Evolutionary conservation across 2,888 invertebrate species (phyloP).

Genomic region (Ichneumoninae sp.): DNA sequence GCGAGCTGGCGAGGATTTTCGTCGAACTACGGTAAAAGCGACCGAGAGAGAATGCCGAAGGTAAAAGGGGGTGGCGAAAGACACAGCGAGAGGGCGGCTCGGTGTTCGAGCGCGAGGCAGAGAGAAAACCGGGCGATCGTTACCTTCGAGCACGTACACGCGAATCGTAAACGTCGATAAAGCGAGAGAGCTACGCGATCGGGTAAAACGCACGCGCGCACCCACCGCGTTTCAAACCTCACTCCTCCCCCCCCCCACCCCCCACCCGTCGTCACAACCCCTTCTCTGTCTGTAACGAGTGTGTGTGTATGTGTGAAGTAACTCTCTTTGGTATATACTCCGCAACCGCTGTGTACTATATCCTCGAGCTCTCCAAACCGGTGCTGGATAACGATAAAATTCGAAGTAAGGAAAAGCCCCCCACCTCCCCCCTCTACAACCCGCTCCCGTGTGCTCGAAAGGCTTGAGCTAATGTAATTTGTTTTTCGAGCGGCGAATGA

Average conservation of each 20-base stretch:
- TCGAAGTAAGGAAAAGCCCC: conserved; percentile 22
- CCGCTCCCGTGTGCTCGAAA: not conserved
- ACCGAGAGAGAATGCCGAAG: conserved; percentile 46
- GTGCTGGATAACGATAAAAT: conserved; percentile 35
- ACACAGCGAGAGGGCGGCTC: conserved; percentile 25
- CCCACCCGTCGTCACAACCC: not conserved
- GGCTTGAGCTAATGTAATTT: conserved; percentile 6
- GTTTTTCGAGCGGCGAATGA: not conserved
- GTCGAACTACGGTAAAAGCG: conserved; percentile 37
- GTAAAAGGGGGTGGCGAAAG: conserved; percentile 35
- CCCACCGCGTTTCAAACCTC: conserved; percentile 44
- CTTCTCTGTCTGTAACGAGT: not conserved
- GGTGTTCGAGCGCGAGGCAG: conserved; percentile 47
- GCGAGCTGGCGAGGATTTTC: conserved; percentile 44
- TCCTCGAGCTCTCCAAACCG: conserved; percentile 19
- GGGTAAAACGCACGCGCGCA: conserved; percentile 58
- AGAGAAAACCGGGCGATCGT: conserved; percentile 61
- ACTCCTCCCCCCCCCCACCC: not conserved
- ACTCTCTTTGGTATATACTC: conserved; percentile 1
- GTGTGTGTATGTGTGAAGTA: conserved; percentile 16
- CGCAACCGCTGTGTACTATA: not conserved
- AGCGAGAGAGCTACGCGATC: conserved; percentile 50
- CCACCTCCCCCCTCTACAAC: not conserved
- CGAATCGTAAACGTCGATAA: conserved; percentile 65
- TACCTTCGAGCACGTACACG: conserved; percentile 63